Conservation (phyloP, 2,113 vertebrate genomes). For the Boulengeromyrus knoepffleri region DNA sequence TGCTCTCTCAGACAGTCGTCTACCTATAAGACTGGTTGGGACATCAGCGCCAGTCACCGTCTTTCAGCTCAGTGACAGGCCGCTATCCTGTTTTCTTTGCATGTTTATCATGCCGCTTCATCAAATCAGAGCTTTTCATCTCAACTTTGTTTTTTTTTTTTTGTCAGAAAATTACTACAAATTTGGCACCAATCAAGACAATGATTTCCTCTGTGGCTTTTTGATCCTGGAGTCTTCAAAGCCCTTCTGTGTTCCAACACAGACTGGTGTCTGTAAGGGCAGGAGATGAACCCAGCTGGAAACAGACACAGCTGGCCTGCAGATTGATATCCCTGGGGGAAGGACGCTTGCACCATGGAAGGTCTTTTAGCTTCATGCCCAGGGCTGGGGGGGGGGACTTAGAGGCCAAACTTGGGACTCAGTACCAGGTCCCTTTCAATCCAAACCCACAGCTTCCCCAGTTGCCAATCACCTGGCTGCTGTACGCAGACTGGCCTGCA, state of each 20-base stretch:
- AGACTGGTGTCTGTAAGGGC: not conserved
- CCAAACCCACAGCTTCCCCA: not conserved
- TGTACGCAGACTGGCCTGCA: not conserved
- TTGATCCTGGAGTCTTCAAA: slow-evolving; percentile 5
- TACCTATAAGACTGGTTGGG: not conserved
- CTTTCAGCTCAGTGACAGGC: not conserved
- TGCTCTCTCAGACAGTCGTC: not conserved
- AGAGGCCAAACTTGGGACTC: not conserved
- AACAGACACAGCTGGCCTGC: not conserved
- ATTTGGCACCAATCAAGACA: slow-evolving; percentile 7
- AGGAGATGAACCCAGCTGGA: not conserved
- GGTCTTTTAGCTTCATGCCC: not conserved
- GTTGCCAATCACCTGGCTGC: not conserved
- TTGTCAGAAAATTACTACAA: slow-evolving; percentile 5
- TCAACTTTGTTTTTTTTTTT: not conserved
- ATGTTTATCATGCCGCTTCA: not conserved
- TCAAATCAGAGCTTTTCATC: slow-evolving; percentile 7
- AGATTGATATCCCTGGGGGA: not conserved
- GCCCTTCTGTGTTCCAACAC: not conserved
- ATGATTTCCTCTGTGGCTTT: slow-evolving; percentile 1
- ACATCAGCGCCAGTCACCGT: not conserved
- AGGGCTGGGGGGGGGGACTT: not conserved
- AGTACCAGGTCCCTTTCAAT: not conserved
- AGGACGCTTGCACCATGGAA: not conserved
- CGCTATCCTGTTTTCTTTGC: not conserved